Conservation (phyloP, 2,888 invertebrate species). For the Euplexia lucipara region DNA sequence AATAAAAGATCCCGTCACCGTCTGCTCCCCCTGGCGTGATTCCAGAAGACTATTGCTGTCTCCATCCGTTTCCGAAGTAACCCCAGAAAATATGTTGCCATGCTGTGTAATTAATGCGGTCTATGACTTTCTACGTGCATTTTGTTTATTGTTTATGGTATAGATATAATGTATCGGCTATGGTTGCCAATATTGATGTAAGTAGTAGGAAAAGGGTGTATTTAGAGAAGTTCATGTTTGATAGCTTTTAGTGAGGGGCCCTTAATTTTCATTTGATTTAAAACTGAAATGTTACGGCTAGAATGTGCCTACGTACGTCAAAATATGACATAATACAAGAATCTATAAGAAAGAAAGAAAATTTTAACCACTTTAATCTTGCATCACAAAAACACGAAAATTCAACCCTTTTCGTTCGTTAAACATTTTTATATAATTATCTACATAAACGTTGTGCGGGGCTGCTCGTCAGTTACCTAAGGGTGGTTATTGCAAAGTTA, state of each 20-base stretch:
- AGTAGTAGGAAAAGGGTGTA: too few relatives aligned
- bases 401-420: constrained; percentile 56
- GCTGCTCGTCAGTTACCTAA: constrained; percentile 72
- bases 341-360: neutral
- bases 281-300: too few relatives aligned
- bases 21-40: constrained; percentile 59
- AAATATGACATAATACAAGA: too few relatives aligned
- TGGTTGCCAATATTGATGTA: constrained; percentile 29
- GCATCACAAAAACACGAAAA: constrained; percentile 18
- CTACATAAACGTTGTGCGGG: constrained; percentile 67
- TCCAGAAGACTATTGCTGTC: constrained; percentile 71
- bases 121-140: constrained; percentile 66
- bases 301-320: too few relatives aligned
- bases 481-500: constrained; percentile 78
- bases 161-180: constrained; percentile 26
- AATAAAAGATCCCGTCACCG: constrained; percentile 59
- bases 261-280: too few relatives aligned
- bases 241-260: too few relatives aligned
- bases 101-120: constrained; percentile 73
- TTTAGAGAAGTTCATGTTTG: too few relatives aligned
- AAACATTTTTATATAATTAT: constrained; percentile 67
- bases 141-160: constrained; percentile 36
- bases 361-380: neutral
- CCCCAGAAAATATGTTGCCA: constrained; percentile 78
- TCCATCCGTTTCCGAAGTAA: constrained; percentile 78